Base-by-base conservation (phyloP, 2,888 invertebrate genomes). In the Euplagia quadripunctaria region DNA sequence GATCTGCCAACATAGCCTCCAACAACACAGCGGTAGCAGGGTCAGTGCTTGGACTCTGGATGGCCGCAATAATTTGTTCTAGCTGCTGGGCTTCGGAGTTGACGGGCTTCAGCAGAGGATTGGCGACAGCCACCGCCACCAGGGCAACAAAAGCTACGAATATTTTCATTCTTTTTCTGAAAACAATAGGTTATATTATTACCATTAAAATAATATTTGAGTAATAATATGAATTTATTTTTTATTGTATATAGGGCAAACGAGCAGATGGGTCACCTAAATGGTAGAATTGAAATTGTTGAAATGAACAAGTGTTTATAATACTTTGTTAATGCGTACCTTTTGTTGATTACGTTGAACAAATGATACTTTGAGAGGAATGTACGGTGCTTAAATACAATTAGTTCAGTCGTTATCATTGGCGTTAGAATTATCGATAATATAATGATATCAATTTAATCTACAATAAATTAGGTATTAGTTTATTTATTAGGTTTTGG, bases 41-140 rank as follows among this genome's bases (percentile, higher is more conserved):
- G 87, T 91, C 88, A 64, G 91, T 90, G 88, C 74, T 88, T 76
- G 91, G 91, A 86, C 89, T 90, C 70, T 89, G 73, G 87, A 91
- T 91, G 67, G 92, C 91, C 41, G 87, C 88, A 11, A 92, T 67
- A 74, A 91, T 89, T 41, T 87, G 88, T 64, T 86, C 87, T 42
- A 90, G 9, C 31, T 67, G 31, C 9, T 20, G 41, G 4, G 12
- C 14, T 41, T 51, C 51, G 41, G 17, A 14, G 20, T 67, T 49
- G 7, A 72, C 46, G 79, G 70, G 65, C 46, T 76, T 77, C 71
- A 82, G 84, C 79, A 71, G 80, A 70, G 72, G 70, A 79, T 88
- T 74, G 88, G 73, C 64, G 77, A 79, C 81, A 49, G 89, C 87
- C 78, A 90, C 84, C 78, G 88, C 88, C 72, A 87, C 82, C 75